Evolutionary conservation across 2,888 invertebrate species (phyloP).

Genomic region (Anagyrus pseudococci): DNA sequence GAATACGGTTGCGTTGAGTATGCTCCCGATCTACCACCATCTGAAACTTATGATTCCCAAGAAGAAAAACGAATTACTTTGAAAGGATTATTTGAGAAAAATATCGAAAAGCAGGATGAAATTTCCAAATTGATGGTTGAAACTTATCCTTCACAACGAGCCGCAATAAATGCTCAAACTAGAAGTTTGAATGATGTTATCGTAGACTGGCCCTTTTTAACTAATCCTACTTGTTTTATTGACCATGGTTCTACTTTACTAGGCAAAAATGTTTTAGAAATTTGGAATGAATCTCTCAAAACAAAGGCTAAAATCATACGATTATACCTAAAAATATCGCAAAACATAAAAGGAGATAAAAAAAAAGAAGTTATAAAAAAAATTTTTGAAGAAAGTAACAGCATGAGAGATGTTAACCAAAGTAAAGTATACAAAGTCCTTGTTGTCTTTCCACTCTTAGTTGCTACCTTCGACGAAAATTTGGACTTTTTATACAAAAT

Average conservation of each 20-base stretch:
- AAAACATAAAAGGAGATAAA: too few relatives aligned
- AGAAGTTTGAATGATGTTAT: conserved; percentile 7
- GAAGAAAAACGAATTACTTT: conserved; percentile 14
- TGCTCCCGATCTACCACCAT: conserved; percentile 14
- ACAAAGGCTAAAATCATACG: conserved; percentile 15
- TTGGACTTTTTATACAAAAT: conserved; percentile 16
- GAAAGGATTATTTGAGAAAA: neutral
- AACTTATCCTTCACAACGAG: conserved; percentile 27
- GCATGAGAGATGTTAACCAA: conserved; percentile 1
- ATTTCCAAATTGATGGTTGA: conserved; percentile 20
- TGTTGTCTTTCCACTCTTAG: conserved; percentile 22
- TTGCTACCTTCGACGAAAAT: conserved; percentile 20
- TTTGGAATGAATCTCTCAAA: conserved; percentile 10
- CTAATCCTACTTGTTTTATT: conserved; percentile 16
- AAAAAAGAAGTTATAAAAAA: conserved; percentile 8
- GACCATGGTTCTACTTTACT: conserved; percentile 22
- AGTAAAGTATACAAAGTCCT: conserved; percentile 9
- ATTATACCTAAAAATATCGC: conserved; percentile 2
- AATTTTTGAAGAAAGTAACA: conserved; percentile 11
- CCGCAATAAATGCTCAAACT: conserved; percentile 10
- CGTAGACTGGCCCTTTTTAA: conserved; percentile 32
- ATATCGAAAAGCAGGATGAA: neutral
- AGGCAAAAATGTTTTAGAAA: conserved; percentile 20
- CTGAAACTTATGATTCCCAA: conserved; percentile 19
- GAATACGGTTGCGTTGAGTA: conserved; percentile 36